phyloP scores from a whole-genome alignment of 2,888 invertebrate genomes.

The Gasteruption jaculator region DNA sequence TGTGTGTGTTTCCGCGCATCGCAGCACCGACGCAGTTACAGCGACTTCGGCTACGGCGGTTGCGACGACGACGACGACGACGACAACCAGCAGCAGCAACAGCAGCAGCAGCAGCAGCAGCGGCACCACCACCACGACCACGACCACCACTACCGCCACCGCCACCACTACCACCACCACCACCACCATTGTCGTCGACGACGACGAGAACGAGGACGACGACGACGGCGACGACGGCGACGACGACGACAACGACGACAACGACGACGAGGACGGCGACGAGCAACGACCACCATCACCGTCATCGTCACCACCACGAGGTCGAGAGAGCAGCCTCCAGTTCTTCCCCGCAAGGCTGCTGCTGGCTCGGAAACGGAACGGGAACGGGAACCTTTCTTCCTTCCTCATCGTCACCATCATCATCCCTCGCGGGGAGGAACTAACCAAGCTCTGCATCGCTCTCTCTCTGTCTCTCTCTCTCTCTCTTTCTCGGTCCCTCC shows the following conservation, averaged over 20 bases:
- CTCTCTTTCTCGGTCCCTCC: no score
- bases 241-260: background rate
- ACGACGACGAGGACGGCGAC: conserved; percentile 23
- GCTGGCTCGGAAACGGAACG: no score
- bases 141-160: conserved; percentile 6
- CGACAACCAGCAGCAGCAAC: conserved; percentile 23
- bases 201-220: no score
- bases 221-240: background rate
- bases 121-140: conserved; percentile 26
- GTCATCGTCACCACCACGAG: conserved; percentile 21
- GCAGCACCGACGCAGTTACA: conserved; percentile 9
- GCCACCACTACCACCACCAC: background rate
- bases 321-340: conserved; percentile 19
- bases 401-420: no score
- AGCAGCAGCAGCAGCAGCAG: conserved; percentile 30
- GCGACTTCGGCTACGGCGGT: conserved; percentile 10
- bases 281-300: conserved; percentile 19
- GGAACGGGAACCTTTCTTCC: no score
- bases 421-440: no score
- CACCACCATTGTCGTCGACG: conserved; percentile 1
- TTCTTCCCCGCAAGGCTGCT: no score
- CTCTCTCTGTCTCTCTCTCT: no score
- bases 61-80: conserved; percentile 12
- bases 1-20: no score
- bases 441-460: no score